A percentile compares a stretch with the other conserved stretches of the same genome.
These are phyloP conservation scores for Grantiella picta DNA, from an alignment of 2,113 vertebrate species.

Conservation along the genomic window DNA sequence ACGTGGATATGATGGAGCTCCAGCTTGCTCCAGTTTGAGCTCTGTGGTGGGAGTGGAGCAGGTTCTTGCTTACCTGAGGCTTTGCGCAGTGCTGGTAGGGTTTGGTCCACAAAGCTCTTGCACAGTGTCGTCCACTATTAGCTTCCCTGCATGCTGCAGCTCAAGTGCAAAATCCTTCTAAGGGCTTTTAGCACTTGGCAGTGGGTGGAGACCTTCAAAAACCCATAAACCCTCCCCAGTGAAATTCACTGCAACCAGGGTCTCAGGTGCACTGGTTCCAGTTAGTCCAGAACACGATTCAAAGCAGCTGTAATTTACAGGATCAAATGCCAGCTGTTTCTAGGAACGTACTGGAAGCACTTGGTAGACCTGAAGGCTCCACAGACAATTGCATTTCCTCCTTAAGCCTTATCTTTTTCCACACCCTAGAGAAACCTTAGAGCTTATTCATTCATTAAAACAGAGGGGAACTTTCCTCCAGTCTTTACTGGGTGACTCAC, in stretches of 20 bases:
- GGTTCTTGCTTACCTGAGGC: background rate
- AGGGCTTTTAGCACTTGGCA: background rate
- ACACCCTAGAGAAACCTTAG: conserved; percentile 27
- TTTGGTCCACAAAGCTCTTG: background rate
- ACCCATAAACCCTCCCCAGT: background rate
- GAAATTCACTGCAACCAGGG: background rate
- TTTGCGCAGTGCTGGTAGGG: background rate
- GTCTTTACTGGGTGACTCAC: conserved; percentile 20
- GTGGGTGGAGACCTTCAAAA: background rate
- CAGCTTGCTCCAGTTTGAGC: background rate
- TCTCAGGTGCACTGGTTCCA: background rate
- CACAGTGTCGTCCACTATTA: background rate
- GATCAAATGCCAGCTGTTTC: background rate
- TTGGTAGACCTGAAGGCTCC: background rate
- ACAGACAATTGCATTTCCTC: conserved; percentile 1
- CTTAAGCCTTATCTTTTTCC: conserved; percentile 44
- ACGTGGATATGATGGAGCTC: rapidly evolving
- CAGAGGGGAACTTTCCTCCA: conserved; percentile 37
- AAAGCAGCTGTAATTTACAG: background rate
- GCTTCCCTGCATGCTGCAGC: background rate
- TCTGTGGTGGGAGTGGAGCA: background rate
- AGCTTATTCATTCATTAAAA: conserved; percentile 55
- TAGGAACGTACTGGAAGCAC: background rate
- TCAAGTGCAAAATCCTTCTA: background rate
- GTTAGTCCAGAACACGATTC: background rate